phyloP scores from a whole-genome alignment of 2,888 invertebrate species.

The Podotricha telesiphe region DNA sequence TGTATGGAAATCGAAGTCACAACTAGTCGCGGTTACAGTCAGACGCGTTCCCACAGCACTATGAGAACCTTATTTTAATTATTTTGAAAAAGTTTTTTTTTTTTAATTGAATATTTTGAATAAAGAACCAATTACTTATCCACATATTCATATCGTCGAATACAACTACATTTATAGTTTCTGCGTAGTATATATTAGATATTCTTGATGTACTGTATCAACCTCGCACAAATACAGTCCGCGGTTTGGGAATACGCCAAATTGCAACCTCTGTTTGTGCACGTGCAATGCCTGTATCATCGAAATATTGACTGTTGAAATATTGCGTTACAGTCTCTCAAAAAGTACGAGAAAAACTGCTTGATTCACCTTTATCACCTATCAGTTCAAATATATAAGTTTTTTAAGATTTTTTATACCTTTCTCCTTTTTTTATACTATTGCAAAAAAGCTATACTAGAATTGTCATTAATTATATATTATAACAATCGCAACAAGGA shows the following conservation, averaged over 20 bases:
- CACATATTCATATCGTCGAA: not conserved
- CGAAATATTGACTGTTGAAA: constrained; percentile 8
- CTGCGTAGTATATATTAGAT: constrained; percentile 19
- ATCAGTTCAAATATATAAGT: too few relatives aligned
- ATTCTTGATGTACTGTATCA: constrained; percentile 15
- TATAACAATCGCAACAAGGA: too few relatives aligned
- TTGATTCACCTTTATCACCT: too few relatives aligned
- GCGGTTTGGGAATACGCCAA: constrained; percentile 32
- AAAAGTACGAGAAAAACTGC: not conserved
- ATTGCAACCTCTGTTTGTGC: constrained; percentile 30
- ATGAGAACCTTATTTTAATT: too few relatives aligned
- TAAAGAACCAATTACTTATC: not conserved
- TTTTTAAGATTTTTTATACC: too few relatives aligned
- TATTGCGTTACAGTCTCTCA: constrained; percentile 11
- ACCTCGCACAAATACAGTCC: constrained; percentile 23
- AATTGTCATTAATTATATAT: too few relatives aligned
- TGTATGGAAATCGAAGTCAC: too few relatives aligned
- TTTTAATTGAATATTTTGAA: not conserved
- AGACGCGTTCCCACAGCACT: too few relatives aligned
- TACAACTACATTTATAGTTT: not conserved
- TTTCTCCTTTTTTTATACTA: too few relatives aligned
- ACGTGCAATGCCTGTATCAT: constrained; percentile 19
- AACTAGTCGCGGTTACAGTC: too few relatives aligned
- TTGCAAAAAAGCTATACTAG: too few relatives aligned
- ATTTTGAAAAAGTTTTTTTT: too few relatives aligned